Conservation (phyloP, 1,140 invertebrate genomes). For the Heterodera schachtii region DNA sequence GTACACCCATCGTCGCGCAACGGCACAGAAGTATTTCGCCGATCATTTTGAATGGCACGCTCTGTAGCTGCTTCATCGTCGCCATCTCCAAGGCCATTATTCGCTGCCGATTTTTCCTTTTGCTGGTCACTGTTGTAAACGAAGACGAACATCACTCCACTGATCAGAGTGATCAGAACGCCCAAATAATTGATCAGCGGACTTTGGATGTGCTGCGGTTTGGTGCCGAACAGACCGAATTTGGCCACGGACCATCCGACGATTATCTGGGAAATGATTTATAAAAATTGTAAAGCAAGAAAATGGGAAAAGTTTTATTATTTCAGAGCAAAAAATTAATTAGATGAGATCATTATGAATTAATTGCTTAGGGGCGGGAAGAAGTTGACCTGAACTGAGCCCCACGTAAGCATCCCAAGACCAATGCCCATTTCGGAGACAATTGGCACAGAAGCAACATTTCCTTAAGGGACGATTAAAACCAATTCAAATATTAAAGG, state of each 20-base stretch:
- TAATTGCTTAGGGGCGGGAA: not conserved
- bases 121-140: conserved; percentile 26
- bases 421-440: conserved; percentile 41
- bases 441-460: conserved; percentile 38
- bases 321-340: no score
- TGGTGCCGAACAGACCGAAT: conserved; percentile 59
- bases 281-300: no score
- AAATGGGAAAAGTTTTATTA: no score
- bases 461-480: conserved; percentile 10
- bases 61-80: not conserved
- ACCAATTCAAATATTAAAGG: no score
- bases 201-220: conserved; percentile 50
- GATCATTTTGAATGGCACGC: no score
- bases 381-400: conserved; percentile 27
- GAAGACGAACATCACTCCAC: conserved; percentile 58
- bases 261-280: conserved; percentile 43
- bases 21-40: no score
- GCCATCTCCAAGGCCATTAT: not conserved
- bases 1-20: no score
- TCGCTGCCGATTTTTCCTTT: conserved; percentile 1
- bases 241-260: conserved; percentile 62
- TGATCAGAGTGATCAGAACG: conserved; percentile 53
- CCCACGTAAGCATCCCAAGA: conserved; percentile 47
- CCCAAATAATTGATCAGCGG: conserved; percentile 54
- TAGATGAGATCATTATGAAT: not conserved